phyloP scores from a whole-genome alignment of 2,113 vertebrate genomes.

The Xiphophorus couchianus region DNA sequence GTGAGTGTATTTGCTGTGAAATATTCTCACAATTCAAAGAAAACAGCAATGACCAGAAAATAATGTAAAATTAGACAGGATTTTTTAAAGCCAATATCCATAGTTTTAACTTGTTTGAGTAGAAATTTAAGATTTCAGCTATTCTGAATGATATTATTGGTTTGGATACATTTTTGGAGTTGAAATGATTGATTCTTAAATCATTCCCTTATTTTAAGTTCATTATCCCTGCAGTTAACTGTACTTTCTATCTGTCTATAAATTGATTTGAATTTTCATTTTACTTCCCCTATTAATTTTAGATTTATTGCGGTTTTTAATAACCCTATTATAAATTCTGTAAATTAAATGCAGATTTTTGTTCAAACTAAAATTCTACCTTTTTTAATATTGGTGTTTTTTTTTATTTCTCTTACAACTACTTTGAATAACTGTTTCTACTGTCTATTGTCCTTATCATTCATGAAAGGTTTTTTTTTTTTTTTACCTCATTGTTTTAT shows the following conservation, averaged over 20 bases:
- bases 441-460: neutral
- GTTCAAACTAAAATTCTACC: too few species aligned
- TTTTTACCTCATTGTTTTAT: neutral
- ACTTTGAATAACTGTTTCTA: too few species aligned
- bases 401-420: too few species aligned
- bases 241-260: neutral
- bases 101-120: neutral
- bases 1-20: neutral
- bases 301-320: neutral
- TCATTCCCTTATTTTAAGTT: neutral
- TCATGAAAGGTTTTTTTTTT: neutral
- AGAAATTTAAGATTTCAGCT: neutral
- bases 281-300: neutral
- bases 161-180: neutral
- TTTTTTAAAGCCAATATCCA: neutral
- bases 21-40: neutral
- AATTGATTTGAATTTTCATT: neutral
- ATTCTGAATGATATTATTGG: neutral
- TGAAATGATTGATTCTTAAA: neutral
- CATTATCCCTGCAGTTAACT: neutral
- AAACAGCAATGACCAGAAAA: neutral
- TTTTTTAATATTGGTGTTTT: too few species aligned
- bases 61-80: neutral
- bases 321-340: too few species aligned
- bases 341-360: too few species aligned